These are phyloP conservation scores for Plectus sambesii DNA, from an alignment of 1,140 invertebrate genomes.

Conservation along the genomic window DNA sequence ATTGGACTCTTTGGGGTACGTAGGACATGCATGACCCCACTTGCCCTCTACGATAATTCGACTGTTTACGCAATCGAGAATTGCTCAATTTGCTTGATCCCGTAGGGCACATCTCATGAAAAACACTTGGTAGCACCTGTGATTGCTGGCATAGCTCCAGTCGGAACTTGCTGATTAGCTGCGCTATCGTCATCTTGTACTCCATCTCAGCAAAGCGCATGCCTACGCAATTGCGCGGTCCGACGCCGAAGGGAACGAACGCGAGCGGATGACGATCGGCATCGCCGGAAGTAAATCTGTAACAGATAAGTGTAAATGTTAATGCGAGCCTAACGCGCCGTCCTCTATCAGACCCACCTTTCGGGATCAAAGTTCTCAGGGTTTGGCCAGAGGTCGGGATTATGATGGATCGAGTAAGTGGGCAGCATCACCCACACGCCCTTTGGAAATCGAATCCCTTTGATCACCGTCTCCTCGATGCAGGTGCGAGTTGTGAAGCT, in stretches of 20 bases:
- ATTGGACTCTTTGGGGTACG: too few relatives aligned
- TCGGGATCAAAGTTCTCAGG: constrained; percentile 57
- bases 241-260: constrained; percentile 52
- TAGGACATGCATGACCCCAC: too few relatives aligned
- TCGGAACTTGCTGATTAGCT: too few relatives aligned
- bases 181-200: constrained; percentile 57
- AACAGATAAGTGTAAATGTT: too few relatives aligned
- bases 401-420: constrained; percentile 55
- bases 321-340: too few relatives aligned
- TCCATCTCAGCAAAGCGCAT: constrained; percentile 58
- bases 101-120: too few relatives aligned
- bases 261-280: constrained; percentile 38
- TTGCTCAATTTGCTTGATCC: too few relatives aligned
- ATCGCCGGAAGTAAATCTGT: constrained; percentile 34
- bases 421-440: constrained; percentile 56
- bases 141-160: too few relatives aligned
- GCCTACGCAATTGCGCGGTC: constrained; percentile 54
- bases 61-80: too few relatives aligned
- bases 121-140: too few relatives aligned
- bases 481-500: constrained; percentile 26
- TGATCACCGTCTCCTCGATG: constrained; percentile 32
- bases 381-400: constrained; percentile 53
- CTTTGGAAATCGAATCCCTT: constrained; percentile 45
- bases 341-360: too few relatives aligned
- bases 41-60: too few relatives aligned